Percentiles rank a stretch among this genome's conserved stretches.
Evolutionary conservation across 2,797 vertebrate genomes (phyloP).

Genomic region (Pitangus sulphuratus): DNA sequence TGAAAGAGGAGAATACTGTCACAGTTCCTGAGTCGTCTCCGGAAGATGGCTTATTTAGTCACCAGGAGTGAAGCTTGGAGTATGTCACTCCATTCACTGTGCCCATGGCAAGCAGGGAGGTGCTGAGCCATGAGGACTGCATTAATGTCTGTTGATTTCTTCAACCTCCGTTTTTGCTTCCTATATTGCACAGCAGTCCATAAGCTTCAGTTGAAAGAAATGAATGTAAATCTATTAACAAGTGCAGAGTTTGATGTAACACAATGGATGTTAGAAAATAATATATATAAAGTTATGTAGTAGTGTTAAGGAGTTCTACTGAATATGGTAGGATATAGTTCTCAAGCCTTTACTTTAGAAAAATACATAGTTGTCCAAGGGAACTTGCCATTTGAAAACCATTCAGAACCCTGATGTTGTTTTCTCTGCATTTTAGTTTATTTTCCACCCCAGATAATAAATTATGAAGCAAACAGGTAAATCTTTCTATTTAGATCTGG

Average conservation of each 20-base stretch:
- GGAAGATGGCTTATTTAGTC: not conserved
- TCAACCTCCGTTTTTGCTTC: not conserved
- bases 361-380: not conserved
- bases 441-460: not conserved
- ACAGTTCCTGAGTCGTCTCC: not conserved
- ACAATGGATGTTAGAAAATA: not conserved
- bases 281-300: not conserved
- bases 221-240: not conserved
- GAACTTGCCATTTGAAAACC: not conserved
- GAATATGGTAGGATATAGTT: not conserved
- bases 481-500: not conserved
- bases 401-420: not conserved
- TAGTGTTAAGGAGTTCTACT: not conserved
- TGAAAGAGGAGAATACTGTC: not conserved
- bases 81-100: not conserved
- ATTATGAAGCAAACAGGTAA: not conserved
- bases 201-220: not conserved
- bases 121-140: not conserved
- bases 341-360: not conserved
- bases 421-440: not conserved
- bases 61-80: not conserved
- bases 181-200: not conserved
- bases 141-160: not conserved
- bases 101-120: not conserved
- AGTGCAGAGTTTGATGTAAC: not conserved